A percentile compares a stretch with the other conserved stretches of the same genome.
phyloP scores from a whole-genome alignment of 2,797 vertebrate genomes.

The Emydoidea blandingii region DNA sequence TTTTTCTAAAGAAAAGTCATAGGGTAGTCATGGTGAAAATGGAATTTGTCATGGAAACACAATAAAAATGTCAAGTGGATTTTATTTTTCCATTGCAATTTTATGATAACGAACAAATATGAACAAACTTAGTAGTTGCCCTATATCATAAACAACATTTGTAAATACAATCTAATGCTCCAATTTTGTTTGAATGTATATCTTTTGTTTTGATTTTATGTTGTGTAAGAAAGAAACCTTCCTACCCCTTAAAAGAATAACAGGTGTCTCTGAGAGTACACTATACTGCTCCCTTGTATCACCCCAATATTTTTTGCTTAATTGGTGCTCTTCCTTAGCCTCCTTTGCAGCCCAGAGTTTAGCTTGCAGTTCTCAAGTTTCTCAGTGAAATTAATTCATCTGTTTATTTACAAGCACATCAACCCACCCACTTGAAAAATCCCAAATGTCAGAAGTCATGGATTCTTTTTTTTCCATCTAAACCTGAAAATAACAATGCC shows the following conservation, averaged over 20 bases:
- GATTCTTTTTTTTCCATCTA: not conserved
- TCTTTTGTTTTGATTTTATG: not conserved
- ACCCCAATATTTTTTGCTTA: not conserved
- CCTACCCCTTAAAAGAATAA: not conserved
- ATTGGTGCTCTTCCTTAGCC: not conserved
- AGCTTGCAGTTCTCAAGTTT: not conserved
- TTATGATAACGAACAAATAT: not conserved
- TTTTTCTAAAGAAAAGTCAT: not conserved
- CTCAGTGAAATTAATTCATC: not conserved
- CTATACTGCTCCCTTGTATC: not conserved
- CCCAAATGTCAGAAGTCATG: fast-evolving
- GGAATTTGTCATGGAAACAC: not conserved
- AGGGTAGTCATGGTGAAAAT: not conserved
- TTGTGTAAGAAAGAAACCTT: not conserved
- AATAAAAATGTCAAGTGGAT: not conserved
- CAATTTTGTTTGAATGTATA: not conserved
- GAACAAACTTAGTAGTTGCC: not conserved
- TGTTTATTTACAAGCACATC: not conserved
- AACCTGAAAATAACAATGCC: not conserved
- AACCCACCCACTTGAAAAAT: not conserved
- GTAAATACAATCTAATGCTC: not conserved
- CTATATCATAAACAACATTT: not conserved
- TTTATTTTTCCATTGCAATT: not conserved
- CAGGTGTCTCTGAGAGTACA: not conserved
- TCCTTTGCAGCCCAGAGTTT: not conserved